These are phyloP conservation scores for Puffinus mauretanicus DNA, from an alignment of 2,113 vertebrate species.

Conservation along the genomic window DNA sequence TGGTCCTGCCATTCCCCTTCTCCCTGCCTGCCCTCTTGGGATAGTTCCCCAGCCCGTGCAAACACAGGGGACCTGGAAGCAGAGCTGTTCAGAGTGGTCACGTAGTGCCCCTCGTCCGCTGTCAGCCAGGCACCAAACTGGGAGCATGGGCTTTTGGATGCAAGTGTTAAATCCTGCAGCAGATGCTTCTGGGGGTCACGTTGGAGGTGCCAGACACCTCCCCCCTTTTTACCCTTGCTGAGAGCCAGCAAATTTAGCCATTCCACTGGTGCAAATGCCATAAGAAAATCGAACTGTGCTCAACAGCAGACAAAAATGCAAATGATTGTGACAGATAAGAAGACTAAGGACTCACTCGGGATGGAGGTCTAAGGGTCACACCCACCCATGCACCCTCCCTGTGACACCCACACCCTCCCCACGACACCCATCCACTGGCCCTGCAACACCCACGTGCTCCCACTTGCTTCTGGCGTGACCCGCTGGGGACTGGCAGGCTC, in stretches of 20 bases:
- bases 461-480: neutral
- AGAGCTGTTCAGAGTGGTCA: neutral
- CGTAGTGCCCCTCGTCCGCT: fast-evolving
- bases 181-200: neutral
- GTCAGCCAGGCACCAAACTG: neutral
- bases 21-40: neutral
- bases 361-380: neutral
- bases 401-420: neutral
- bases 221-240: neutral
- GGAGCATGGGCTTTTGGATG: neutral
- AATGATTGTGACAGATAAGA: neutral
- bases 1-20: neutral
- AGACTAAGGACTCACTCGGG: neutral
- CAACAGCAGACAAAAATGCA: neutral
- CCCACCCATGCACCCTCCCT: neutral
- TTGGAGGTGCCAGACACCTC: neutral
- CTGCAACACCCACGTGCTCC: neutral
- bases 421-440: neutral
- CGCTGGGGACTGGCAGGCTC: fast-evolving
- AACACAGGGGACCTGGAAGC: neutral
- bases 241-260: neutral
- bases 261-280: neutral
- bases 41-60: neutral
- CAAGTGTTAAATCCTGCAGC: neutral
- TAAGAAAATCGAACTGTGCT: neutral